A percentile compares a stretch with the other conserved stretches of the same genome.
Conservation (phyloP, 2,113 vertebrate species). For the Myiagra hebetior region DNA sequence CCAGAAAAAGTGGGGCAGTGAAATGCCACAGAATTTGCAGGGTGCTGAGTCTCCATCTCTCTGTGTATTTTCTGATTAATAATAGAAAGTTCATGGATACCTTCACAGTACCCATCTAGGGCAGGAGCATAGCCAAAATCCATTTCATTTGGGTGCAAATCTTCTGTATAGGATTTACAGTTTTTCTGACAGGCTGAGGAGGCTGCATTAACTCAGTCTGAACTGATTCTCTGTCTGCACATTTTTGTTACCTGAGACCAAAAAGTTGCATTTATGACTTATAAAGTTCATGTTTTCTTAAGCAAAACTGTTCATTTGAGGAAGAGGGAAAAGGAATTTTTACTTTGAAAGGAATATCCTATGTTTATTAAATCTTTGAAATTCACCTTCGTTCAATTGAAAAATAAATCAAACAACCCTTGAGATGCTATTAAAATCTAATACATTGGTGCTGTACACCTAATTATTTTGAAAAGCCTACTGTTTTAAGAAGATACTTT, state of each 20-base stretch:
- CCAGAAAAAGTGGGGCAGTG: background rate
- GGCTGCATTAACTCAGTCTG: background rate
- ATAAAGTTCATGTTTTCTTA: background rate
- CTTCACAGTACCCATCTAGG: background rate
- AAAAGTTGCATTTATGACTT: background rate
- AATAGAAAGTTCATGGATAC: background rate
- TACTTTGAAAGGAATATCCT: background rate
- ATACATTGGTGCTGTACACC: background rate
- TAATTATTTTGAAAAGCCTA: background rate
- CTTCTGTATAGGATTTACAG: constrained; percentile 29
- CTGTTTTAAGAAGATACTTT: background rate
- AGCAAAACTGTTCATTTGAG: background rate
- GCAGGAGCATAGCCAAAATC: background rate
- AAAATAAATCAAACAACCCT: background rate
- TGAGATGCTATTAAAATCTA: background rate
- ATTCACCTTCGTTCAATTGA: background rate
- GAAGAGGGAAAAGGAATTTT: background rate
- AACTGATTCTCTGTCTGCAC: background rate
- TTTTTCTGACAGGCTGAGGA: background rate
- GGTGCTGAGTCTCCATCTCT: background rate
- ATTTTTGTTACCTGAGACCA: background rate
- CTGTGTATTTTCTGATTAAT: background rate
- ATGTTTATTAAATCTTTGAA: background rate
- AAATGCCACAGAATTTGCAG: background rate
- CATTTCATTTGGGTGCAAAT: background rate